Percentiles rank a stretch among this genome's conserved stretches.
Conservation (phyloP, 2,797 vertebrate genomes). For the Tapera naevia region DNA sequence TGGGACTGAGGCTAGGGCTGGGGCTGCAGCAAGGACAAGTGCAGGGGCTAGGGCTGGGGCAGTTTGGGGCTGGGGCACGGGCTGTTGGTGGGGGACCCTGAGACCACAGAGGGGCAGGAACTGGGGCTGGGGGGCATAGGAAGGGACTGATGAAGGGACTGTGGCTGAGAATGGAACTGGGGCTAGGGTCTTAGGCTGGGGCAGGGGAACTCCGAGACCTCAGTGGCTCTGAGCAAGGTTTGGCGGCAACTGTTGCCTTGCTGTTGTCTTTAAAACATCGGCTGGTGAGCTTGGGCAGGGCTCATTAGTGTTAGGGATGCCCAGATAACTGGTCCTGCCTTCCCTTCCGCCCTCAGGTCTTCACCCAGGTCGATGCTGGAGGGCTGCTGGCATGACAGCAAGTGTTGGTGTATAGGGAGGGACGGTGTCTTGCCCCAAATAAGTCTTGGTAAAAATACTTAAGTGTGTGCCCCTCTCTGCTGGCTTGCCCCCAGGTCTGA, state of each 20-base stretch:
- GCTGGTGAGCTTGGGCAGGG: neutral
- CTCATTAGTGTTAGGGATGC: accelerated
- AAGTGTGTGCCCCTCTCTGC: accelerated
- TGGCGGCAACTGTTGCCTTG: neutral
- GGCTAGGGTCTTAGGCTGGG: too few species aligned
- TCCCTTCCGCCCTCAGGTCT: neutral
- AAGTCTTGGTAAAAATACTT: accelerated
- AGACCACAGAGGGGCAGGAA: too few species aligned
- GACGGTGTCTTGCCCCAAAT: accelerated
- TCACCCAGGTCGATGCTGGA: accelerated
- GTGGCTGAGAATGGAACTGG: too few species aligned
- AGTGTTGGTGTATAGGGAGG: accelerated
- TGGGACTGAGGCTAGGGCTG: too few species aligned
- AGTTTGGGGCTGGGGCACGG: too few species aligned
- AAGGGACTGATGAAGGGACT: too few species aligned
- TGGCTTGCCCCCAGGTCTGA: accelerated
- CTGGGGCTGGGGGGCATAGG: too few species aligned
- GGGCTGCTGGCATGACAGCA: accelerated
- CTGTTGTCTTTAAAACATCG: neutral
- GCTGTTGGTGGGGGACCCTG: too few species aligned
- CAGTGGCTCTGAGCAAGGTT: neutral
- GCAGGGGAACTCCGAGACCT: too few species aligned
- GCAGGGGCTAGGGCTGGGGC: too few species aligned
- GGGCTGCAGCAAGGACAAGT: too few species aligned
- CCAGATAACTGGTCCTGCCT: too few species aligned